A percentile compares a stretch with the other conserved stretches of the same genome.
Conservation (phyloP, 2,113 vertebrate species). For the Diadophis punctatus region DNA sequence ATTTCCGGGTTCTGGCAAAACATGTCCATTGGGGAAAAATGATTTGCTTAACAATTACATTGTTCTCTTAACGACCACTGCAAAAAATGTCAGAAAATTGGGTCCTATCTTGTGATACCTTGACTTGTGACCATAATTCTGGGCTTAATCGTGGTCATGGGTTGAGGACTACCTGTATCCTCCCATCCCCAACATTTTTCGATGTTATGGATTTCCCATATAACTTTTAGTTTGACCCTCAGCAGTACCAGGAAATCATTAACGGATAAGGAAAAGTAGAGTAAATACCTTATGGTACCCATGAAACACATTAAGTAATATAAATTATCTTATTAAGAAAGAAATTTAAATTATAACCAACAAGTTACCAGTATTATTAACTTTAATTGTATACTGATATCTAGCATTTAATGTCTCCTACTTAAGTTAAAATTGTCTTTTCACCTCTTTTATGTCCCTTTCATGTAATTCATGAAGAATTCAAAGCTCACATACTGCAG, state of each 20-base stretch:
- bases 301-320: neutral
- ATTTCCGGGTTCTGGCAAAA: no score
- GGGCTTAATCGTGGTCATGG: no score
- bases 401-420: neutral
- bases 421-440: neutral
- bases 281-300: neutral
- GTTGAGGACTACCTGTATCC: neutral
- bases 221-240: neutral
- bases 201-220: neutral
- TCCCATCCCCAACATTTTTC: neutral
- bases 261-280: neutral
- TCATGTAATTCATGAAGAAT: neutral
- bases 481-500: neutral
- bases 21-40: no score
- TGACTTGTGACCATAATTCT: no score
- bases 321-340: neutral
- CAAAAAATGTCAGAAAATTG: no score
- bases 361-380: neutral
- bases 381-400: neutral
- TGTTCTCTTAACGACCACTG: no score
- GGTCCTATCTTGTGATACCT: no score
- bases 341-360: neutral
- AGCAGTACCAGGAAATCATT: neutral
- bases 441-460: neutral
- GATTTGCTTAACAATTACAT: no score